Evolutionary conservation across 2,113 vertebrate species (phyloP).

Genomic region (chimpanzee (Pan troglodytes)): NHGRI_mPanTro3-v2.1_pri NC_072421.2:27135501-27136000

Average conservation of each 20-base stretch:
- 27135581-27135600: conserved; percentile 19
- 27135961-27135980: not conserved
- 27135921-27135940: not conserved
- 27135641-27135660: not conserved
- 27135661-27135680: not conserved
- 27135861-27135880: not conserved
- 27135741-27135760: not conserved
- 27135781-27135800: not conserved
- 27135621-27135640: not conserved
- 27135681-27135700: not conserved
- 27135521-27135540: not conserved
- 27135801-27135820: not conserved
- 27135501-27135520: not conserved
- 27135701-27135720: not conserved
- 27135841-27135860: not conserved
- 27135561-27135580: not conserved
- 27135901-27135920: not conserved
- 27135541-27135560: not conserved
- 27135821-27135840: not conserved
- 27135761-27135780: not conserved
- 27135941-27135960: not conserved
- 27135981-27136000: conserved; percentile 8
- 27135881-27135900: not conserved
- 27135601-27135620: not conserved
- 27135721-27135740: not conserved